These are phyloP conservation scores for Rhyzopertha dominica DNA, from an alignment of 1,140 invertebrate species.

Conservation along the genomic window DNA sequence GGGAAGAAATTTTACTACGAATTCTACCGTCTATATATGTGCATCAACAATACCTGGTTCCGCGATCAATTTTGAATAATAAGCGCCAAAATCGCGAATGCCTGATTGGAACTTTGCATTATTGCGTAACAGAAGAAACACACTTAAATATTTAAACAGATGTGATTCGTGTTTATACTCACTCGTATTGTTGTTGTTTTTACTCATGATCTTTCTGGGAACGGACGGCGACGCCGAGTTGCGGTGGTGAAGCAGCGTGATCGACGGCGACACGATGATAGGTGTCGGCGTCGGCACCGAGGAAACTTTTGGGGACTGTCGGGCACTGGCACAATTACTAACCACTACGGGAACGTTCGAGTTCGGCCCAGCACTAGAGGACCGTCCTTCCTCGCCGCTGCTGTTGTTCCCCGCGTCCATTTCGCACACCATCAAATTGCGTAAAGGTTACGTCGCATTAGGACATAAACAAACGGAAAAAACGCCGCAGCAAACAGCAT, in stretches of 20 bases:
- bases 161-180: slow-evolving; percentile 11
- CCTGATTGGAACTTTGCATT: too few relatives aligned
- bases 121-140: too few relatives aligned
- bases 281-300: slow-evolving; percentile 16
- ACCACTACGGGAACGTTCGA: slow-evolving; percentile 17
- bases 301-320: slow-evolving; percentile 41
- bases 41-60: too few relatives aligned
- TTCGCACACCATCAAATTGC: slow-evolving; percentile 15
- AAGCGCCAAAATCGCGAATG: too few relatives aligned
- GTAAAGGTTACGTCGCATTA: too few relatives aligned
- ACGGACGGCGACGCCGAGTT: slow-evolving; percentile 38
- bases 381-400: slow-evolving; percentile 11
- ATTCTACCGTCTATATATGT: too few relatives aligned
- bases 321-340: slow-evolving; percentile 29
- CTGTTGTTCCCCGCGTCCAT: slow-evolving; percentile 12
- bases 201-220: slow-evolving; percentile 42
- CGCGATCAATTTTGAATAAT: too few relatives aligned
- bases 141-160: neutral
- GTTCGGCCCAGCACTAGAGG: slow-evolving; percentile 10
- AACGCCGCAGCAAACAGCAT: too few relatives aligned
- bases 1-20: too few relatives aligned
- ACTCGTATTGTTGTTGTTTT: slow-evolving; percentile 44
- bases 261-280: slow-evolving; percentile 13
- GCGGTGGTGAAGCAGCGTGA: slow-evolving; percentile 26
- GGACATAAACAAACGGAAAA: too few relatives aligned